Percentiles rank a stretch among this genome's conserved stretches.
Evolutionary conservation across 1,140 invertebrate genomes (phyloP).

Genomic region (Chrysopa pallens): DNA sequence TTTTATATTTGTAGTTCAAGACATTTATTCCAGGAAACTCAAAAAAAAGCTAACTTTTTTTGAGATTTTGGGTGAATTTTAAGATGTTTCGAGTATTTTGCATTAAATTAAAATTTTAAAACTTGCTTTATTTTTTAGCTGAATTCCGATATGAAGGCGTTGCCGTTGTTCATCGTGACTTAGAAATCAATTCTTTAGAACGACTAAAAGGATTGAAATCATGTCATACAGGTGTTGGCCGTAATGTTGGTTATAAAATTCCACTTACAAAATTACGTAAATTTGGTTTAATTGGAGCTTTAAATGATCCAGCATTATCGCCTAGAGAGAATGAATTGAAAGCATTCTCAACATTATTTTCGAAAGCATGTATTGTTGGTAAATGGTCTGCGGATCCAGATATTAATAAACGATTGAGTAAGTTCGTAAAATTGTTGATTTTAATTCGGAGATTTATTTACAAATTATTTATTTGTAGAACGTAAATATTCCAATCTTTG

Average conservation of each 20-base stretch:
- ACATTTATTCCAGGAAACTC: too few species aligned
- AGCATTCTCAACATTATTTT: conserved; percentile 51
- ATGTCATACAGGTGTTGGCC: conserved; percentile 61
- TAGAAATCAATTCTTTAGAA: conserved; percentile 38
- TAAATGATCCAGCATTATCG: conserved; percentile 44
- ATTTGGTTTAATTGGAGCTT: conserved; percentile 39
- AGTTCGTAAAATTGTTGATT: conserved; percentile 14
- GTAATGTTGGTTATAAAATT: conserved; percentile 64
- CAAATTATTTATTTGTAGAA: conserved; percentile 30
- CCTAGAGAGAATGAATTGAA: conserved; percentile 57
- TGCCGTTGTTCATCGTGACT: conserved; percentile 50
- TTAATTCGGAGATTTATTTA: not conserved
- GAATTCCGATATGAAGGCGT: conserved; percentile 61
- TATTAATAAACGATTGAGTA: conserved; percentile 48
- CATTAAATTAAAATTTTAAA: too few species aligned
- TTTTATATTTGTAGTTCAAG: too few species aligned
- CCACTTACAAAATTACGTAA: conserved; percentile 54
- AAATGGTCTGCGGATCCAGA: conserved; percentile 55
- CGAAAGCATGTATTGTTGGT: conserved; percentile 58
- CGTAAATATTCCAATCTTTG: conserved; percentile 53
- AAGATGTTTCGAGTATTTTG: too few species aligned
- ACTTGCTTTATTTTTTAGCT: conserved; percentile 25
- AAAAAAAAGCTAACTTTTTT: too few species aligned
- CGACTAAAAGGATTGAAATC: conserved; percentile 52
- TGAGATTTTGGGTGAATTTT: too few species aligned